Base-by-base conservation (phyloP, 2,888 invertebrate genomes). In the Brachypterus glaber region DNA sequence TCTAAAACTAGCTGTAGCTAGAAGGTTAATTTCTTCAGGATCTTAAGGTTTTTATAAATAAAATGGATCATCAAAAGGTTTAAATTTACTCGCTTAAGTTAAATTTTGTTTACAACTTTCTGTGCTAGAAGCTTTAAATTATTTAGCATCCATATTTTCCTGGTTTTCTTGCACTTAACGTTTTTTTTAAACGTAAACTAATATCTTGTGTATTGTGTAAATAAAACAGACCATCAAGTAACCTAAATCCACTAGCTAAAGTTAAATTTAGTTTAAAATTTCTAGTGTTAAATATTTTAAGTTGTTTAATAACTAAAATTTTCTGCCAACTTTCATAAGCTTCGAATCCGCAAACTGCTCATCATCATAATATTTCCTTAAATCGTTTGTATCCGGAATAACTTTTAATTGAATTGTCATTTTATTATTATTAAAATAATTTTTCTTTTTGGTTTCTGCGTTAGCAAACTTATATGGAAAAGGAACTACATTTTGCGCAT, bases 1-100 rank as follows among this genome's bases (percentile, higher is more conserved):
- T 46, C 67, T 51, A 36, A 68, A 59, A 40, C 63, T 67, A 25
- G 63, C 66, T 26, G 79, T 74, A 2, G 83, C 82, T 47, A 85
- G 54, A 26, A 83, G 64, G 63, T 85, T 85, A 0, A 85, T 74
- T 38, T 85, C 84, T 21, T 79, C 74, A 0, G 83, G 82, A 45
- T 75, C 77, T 40, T 77, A 75, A 0, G 85, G 84, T 55, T 82
- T 85, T 52, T 72, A 84, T 2, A 70, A 73, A 54, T 74, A 76
- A 45, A 84, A 71, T 12, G 82, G 82, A 57, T 84, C 83, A 31
- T 45, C 36, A n/a, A 39, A 47, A n/a, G 21, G 12, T n/a, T n/a
- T n/a, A 35, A 46, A 43, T 7, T 37, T 40, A 18, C 17, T 33
- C 5, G 8, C 12, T 33, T 35, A 11, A 27, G 33, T 17, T 30